A percentile compares a stretch with the other conserved stretches of the same genome.
Evolutionary conservation across 2,113 vertebrate species (phyloP).

Genomic region (Prunella fulvescens): DNA sequence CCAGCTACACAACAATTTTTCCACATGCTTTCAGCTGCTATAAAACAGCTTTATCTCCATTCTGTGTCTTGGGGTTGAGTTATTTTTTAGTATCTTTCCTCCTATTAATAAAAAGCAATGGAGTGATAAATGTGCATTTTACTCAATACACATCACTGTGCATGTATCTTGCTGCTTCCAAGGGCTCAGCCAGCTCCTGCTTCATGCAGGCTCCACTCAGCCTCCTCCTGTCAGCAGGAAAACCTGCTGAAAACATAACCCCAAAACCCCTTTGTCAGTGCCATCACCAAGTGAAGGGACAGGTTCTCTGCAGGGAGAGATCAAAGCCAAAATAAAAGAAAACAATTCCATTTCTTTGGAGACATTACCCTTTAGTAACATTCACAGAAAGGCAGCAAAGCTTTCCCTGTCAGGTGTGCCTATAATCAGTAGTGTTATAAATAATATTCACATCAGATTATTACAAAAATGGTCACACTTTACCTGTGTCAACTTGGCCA

Average conservation of each 20-base stretch:
- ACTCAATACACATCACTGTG: neutral
- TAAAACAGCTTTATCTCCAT: conserved; percentile 51
- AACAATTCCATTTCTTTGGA: neutral
- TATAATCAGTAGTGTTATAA: neutral
- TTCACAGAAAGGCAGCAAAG: neutral
- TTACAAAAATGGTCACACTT: neutral
- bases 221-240: neutral
- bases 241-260: neutral
- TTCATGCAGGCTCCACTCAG: neutral
- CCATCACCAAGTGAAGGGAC: neutral
- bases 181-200: neutral
- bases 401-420: neutral
- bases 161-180: neutral
- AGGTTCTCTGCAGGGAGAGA: neutral
- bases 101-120: conserved; percentile 59
- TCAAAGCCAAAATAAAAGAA: neutral
- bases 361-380: neutral
- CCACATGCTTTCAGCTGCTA: conserved; percentile 34
- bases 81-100: conserved; percentile 48
- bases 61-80: conserved; percentile 28
- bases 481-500: neutral
- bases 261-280: neutral
- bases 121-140: conserved; percentile 50
- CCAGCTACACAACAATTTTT: conserved; percentile 26
- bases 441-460: neutral